Conservation (phyloP, 2,797 vertebrate species). For the Fistularia tabacaria region DNA sequence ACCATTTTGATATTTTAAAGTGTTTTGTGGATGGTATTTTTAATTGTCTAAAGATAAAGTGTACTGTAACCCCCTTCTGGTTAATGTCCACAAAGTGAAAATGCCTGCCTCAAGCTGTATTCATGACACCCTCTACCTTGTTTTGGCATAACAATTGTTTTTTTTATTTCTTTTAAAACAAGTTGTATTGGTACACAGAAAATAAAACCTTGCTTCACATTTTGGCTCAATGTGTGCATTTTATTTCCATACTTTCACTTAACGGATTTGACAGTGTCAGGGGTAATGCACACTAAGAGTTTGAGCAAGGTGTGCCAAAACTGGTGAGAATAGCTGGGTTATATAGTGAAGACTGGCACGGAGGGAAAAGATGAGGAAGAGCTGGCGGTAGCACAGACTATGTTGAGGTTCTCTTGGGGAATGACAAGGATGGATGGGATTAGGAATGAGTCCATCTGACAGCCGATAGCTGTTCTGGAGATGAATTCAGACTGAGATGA, state of each 20-base stretch:
- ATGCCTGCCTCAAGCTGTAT: conserved; percentile 22
- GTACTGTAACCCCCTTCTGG: conserved; percentile 27
- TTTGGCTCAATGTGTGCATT: conserved; percentile 38
- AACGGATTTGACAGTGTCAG: no score
- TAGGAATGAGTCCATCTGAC: no score
- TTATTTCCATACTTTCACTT: neutral
- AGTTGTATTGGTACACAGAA: conserved; percentile 66
- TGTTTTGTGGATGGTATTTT: conserved; percentile 49
- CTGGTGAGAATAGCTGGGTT: no score
- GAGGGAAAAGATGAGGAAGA: no score
- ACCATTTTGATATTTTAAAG: conserved; percentile 52
- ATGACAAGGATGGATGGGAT: no score
- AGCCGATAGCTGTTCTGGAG: no score
- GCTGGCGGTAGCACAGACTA: no score
- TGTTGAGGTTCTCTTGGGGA: no score
- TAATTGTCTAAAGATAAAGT: conserved; percentile 43
- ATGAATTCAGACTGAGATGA: no score
- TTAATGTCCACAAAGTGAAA: conserved; percentile 20
- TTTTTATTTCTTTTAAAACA: conserved; percentile 73
- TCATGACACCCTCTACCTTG: conserved; percentile 19
- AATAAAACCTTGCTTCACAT: conserved; percentile 75
- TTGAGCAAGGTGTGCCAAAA: no score
- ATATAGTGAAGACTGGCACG: no score
- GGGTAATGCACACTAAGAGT: no score
- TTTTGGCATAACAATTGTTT: conserved; percentile 41